Evolutionary conservation across 2,888 invertebrate species (phyloP).

Genomic region (Latheticus oryzae): DNA sequence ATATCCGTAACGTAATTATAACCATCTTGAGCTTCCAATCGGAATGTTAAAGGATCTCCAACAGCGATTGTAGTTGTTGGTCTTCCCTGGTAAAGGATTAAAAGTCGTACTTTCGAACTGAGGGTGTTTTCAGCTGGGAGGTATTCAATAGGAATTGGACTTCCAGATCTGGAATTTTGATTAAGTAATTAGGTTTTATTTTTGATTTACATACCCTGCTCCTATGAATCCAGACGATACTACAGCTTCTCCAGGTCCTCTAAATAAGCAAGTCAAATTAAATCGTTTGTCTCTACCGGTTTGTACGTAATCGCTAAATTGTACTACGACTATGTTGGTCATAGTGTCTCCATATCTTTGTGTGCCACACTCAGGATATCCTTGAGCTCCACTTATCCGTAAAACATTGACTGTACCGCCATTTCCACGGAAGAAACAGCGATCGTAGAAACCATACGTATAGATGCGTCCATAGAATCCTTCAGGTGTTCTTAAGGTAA

Average conservation of each 20-base stretch:
- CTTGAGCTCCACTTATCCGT: conserved; percentile 88
- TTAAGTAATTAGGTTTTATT: conserved; percentile 1
- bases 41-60: conserved; percentile 90
- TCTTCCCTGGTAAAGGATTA: conserved; percentile 89
- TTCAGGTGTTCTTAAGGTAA: conserved; percentile 88
- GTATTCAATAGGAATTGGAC: conserved; percentile 93
- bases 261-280: conserved; percentile 91
- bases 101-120: conserved; percentile 86
- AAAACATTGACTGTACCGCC: conserved; percentile 87
- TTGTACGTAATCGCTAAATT: conserved; percentile 93
- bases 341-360: conserved; percentile 88
- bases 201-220: conserved; percentile 74
- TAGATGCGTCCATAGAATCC: conserved; percentile 91
- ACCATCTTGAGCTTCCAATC: conserved; percentile 89
- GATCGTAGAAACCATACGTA: conserved; percentile 90
- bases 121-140: conserved; percentile 91
- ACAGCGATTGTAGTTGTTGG: conserved; percentile 95
- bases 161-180: conserved; percentile 79
- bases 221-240: conserved; percentile 94
- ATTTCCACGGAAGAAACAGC: conserved; percentile 91
- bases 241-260: conserved; percentile 92
- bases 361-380: conserved; percentile 94
- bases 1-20: conserved; percentile 90
- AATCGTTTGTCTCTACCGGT: conserved; percentile 91
- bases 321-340: conserved; percentile 94